Percentiles rank a stretch among this genome's conserved stretches.
These are phyloP conservation scores for Sphinx pinastri DNA, from an alignment of 2,888 invertebrate species.

Conservation along the genomic window DNA sequence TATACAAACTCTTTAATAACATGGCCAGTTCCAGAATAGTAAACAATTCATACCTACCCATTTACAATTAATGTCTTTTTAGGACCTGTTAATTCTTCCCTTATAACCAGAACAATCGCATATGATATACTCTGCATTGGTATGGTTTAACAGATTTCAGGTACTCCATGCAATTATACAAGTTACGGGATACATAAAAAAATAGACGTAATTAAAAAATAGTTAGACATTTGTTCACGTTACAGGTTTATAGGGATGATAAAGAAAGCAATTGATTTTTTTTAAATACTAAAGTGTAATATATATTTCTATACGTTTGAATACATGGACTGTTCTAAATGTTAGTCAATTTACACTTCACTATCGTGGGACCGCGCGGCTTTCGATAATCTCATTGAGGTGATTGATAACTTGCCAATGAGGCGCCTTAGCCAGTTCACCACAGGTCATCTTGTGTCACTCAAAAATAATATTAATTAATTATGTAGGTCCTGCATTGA, in stretches of 20 bases:
- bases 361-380: slow-evolving; percentile 35
- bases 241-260: too few species aligned
- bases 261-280: not conserved
- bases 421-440: slow-evolving; percentile 48
- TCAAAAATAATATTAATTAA: slow-evolving; percentile 36
- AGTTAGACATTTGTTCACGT: not conserved
- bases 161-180: not conserved
- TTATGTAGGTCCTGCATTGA: not conserved
- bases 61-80: not conserved
- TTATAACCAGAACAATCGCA: too few species aligned
- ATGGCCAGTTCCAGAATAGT: too few species aligned
- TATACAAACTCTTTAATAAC: too few species aligned
- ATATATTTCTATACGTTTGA: too few species aligned
- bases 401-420: slow-evolving; percentile 57
- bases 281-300: not conserved
- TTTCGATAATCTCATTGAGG: slow-evolving; percentile 39
- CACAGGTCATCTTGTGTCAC: slow-evolving; percentile 52
- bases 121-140: too few species aligned
- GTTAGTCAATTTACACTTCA: slow-evolving; percentile 44
- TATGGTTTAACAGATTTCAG: too few species aligned
- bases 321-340: not conserved
- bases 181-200: not conserved
- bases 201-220: not conserved
- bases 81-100: not conserved
- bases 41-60: too few species aligned